Base-by-base conservation (phyloP, 2,113 vertebrate species). In the Corynorhinus townsendii region DNA sequence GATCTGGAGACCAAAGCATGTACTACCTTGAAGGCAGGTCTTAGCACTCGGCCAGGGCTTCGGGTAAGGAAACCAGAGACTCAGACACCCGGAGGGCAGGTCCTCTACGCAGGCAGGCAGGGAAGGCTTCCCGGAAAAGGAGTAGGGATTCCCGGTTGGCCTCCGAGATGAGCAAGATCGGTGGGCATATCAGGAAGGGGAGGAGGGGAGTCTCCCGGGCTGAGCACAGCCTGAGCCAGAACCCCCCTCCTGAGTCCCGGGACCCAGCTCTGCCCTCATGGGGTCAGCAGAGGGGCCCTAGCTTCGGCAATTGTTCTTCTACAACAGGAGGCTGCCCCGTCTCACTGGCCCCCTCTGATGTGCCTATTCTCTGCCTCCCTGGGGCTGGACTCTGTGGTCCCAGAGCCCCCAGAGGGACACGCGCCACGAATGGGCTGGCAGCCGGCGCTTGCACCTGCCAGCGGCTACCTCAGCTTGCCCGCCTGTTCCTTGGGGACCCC, bases 1-100 rank as follows among this genome's bases (percentile, higher is more conserved):
- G 30, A 15, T 56, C 82, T 92, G 73, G 92, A 94, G 76, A 94
- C 33, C 66, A 90, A 94, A 86, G 38, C 40, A 40, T 40, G 38
- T 40, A 40, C 38, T 40, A 4, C 38, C 19, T 52, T 45, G 9
- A 79, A 71, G 40, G 33, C 40, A 64, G 62, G 73, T 38, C 83
- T 72, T 72, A 69, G 79, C 19, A 22, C 49, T 94, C 52, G 80
- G 47, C 54, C 76, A 85, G 72, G 28, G 35, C 28, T 90, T 66
- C 71, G n/a, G 33, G 45, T 85, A 90, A 10, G 54, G 56, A 72
- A 90, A n/a, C n/a, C 38, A 54, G 66, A 91, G 19, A 82, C 38
- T 81, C 59, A 7, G 66, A 24, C 17, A 64, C 49, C 49, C 19
- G 68, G 80, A 77, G 22, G 43, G 26, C 49, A 69, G 82, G 20